Percentiles rank a stretch among this genome's conserved stretches.
These are phyloP conservation scores for Theretra japonica DNA, from an alignment of 2,888 invertebrate species.

Conservation along the genomic window DNA sequence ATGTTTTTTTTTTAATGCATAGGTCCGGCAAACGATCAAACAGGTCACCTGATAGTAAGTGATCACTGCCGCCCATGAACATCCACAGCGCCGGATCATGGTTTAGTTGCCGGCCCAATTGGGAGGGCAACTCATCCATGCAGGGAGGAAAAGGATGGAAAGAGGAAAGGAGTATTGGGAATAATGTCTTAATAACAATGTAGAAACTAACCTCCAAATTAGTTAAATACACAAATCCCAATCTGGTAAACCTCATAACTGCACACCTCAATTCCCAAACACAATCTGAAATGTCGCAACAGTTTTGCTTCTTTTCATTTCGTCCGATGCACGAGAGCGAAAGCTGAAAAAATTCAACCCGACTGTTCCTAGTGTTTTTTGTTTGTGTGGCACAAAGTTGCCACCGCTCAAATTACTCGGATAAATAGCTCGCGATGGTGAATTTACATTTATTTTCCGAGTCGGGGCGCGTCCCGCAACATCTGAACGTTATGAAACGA, in stretches of 20 bases:
- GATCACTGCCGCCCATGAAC: too few relatives aligned
- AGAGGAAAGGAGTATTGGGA: too few relatives aligned
- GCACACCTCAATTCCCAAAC: background rate
- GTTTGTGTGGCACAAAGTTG: slow-evolving; percentile 33
- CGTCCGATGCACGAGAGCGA: background rate
- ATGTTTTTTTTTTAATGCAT: too few relatives aligned
- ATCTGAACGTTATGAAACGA: background rate
- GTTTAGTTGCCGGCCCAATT: too few relatives aligned
- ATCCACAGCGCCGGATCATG: too few relatives aligned
- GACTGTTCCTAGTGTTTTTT: too few relatives aligned
- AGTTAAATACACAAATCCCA: background rate
- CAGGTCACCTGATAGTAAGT: too few relatives aligned
- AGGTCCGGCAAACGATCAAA: too few relatives aligned
- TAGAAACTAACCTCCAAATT: background rate
- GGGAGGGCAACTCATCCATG: too few relatives aligned
- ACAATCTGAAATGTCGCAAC: background rate
- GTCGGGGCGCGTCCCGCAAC: slow-evolving; percentile 37
- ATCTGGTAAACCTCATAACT: background rate
- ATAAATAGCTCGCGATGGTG: slow-evolving; percentile 55
- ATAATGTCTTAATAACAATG: too few relatives aligned
- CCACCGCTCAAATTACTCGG: slow-evolving; percentile 56
- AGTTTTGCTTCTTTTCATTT: background rate
- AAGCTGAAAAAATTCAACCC: slow-evolving; percentile 1
- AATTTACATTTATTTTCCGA: slow-evolving; percentile 61
- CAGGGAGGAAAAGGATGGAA: too few relatives aligned